Evolutionary conservation across 2,888 invertebrate genomes (phyloP).

Genomic region (Ochropacha duplaris): DNA sequence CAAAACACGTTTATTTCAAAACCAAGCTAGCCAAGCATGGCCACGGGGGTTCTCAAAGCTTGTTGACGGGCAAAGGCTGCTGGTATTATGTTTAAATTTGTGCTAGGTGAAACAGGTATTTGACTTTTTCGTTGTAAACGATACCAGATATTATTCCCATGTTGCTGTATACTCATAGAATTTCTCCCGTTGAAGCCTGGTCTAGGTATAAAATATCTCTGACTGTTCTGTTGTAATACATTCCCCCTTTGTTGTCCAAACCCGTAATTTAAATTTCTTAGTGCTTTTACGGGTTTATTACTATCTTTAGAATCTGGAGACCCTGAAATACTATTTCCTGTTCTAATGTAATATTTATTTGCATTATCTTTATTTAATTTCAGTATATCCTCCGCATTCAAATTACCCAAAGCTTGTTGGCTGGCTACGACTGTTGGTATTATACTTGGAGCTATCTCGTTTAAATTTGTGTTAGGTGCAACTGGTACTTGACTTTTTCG

Average conservation of each 20-base stretch:
- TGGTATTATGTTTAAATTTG: not conserved
- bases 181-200: too few relatives aligned
- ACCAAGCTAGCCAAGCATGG: not conserved
- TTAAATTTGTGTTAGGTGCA: not conserved
- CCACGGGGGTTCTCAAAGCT: too few relatives aligned
- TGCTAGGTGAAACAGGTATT: not conserved
- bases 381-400: conserved; percentile 28
- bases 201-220: not conserved
- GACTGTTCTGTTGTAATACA: not conserved
- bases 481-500: not conserved
- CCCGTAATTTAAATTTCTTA: not conserved
- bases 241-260: not conserved
- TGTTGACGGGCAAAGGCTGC: not conserved
- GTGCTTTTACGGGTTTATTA: not conserved
- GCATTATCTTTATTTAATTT: not conserved
- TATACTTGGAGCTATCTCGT: not conserved
- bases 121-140: not conserved
- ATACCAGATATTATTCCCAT: not conserved
- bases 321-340: not conserved
- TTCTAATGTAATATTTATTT: not conserved
- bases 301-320: not conserved
- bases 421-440: not conserved
- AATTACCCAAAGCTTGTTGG: not conserved
- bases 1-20: conserved; percentile 6
- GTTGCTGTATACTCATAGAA: too few relatives aligned